phyloP scores from a whole-genome alignment of 2,113 vertebrate genomes.

The Theristicus caerulescens region DNA sequence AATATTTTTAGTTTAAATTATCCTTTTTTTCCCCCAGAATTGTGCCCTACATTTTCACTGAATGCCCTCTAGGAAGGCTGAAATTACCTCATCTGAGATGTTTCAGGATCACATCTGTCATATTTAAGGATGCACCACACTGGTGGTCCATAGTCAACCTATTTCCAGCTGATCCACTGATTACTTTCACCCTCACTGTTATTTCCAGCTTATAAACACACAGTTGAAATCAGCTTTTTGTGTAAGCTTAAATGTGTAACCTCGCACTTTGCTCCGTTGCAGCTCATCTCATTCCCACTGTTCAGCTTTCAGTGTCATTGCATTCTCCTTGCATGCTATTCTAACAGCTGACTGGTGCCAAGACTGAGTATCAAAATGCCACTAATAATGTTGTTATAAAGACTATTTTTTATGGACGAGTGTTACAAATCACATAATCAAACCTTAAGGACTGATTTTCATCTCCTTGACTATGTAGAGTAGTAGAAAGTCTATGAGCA shows the following conservation, averaged over 20 bases:
- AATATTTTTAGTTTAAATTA: not conserved
- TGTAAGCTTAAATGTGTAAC: not conserved
- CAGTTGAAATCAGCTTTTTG: not conserved
- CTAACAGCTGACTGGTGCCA: not conserved
- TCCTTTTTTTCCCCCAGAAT: not conserved
- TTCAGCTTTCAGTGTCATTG: not conserved
- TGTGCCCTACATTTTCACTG: not conserved
- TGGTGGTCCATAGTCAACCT: not conserved
- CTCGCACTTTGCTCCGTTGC: not conserved
- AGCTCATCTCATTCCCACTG: not conserved
- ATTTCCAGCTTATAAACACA: not conserved
- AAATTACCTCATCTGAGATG: not conserved
- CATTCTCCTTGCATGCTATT: not conserved
- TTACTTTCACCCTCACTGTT: not conserved
- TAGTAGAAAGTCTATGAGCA: not conserved
- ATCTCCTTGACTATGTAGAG: not conserved
- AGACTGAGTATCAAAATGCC: not conserved
- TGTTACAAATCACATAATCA: not conserved
- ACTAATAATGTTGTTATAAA: not conserved
- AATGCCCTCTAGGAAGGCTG: not conserved
- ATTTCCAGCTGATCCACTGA: slow-evolving; percentile 32
- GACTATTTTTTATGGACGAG: not conserved
- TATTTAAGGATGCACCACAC: not conserved
- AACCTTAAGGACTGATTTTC: not conserved
- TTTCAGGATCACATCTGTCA: not conserved